These are phyloP conservation scores for Axinella damicornis DNA, from an alignment of 37 sponge, comb jelly and placozoan species.

Conservation along the genomic window DNA sequence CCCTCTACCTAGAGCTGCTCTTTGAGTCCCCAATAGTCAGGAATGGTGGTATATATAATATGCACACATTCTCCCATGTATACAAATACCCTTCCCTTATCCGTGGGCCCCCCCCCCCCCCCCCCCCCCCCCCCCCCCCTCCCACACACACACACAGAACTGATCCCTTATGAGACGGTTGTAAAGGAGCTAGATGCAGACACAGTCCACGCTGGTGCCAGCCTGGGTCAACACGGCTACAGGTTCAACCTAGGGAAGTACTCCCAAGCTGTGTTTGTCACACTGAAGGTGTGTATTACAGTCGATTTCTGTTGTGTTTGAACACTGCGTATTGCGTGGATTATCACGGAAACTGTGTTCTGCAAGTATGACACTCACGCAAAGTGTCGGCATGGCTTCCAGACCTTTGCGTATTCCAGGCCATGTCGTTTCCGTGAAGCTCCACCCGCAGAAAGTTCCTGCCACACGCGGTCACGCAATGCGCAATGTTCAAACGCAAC, in stretches of 20 bases:
- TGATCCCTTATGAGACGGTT: constrained; percentile 73
- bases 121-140: background rate
- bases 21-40: constrained; percentile 87
- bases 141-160: constrained; percentile 16
- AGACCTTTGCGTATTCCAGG: no score
- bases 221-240: constrained; percentile 42
- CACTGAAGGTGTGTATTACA: constrained; percentile 49
- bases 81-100: no score
- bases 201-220: constrained; percentile 42
- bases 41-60: constrained; percentile 72
- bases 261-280: constrained; percentile 53
- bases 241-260: constrained; percentile 42
- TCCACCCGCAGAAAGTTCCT: no score
- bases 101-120: constrained; percentile 1
- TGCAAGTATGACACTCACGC: no score
- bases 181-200: constrained; percentile 74
- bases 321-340: no score
- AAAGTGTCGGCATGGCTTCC: no score
- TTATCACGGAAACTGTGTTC: no score
- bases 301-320: no score
- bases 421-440: no score
- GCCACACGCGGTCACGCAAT: no score
- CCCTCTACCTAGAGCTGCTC: constrained; percentile 73
- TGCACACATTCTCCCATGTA: background rate
- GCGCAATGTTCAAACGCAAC: no score